Base-by-base conservation (phyloP, 1,140 invertebrate genomes). In the Cotesia chilonis region DNA sequence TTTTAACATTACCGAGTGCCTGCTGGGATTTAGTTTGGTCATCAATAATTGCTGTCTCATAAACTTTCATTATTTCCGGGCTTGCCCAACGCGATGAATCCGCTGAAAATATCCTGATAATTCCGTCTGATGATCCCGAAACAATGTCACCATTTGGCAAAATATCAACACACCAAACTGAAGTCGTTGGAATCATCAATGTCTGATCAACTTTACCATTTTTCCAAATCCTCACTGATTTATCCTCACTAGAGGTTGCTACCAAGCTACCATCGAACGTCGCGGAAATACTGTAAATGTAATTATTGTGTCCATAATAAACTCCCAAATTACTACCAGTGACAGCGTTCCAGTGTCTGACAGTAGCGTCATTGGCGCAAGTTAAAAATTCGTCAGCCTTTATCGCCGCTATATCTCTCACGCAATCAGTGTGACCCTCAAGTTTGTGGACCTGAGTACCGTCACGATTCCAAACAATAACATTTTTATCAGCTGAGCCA, bases 401-500 rank as follows among this genome's bases (percentile, higher is more conserved):
- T 3, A 96, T 82, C 1, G 92, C 88, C 2, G 90, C 88, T 54
- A 98, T 79, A 55, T 90, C 92, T 82, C 97, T 87, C 0, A 99
- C 95, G 88, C 96, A 97, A 81, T 99, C 97, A 41, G 91, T 93
- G 81, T 99, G 97, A 6, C 93, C 96, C 89, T 88, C 79, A 68
- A 90, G 75, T 67, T 81, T 84, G 3, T 86, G 88, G 28, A 90
- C 81, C 64, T 88, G 73, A 41, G 84, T 81, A 9, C 90, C 91
- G 78, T 89, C 84, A 17, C 86, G 87, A 68, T 89, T 90, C 96
- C 96, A 98, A 7, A 97, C 80, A 76, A 92, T 92, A 61, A 99
- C 94, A 10, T 90, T 92, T 86, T 96, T 97, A 85, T 99, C 98
- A 20, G 97, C 98, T 2, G 93, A 94, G 7, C 92, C 95, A 17